Evolutionary conservation across 2,797 vertebrate genomes (phyloP).

Genomic region (Lepus oiostolus): DNA sequence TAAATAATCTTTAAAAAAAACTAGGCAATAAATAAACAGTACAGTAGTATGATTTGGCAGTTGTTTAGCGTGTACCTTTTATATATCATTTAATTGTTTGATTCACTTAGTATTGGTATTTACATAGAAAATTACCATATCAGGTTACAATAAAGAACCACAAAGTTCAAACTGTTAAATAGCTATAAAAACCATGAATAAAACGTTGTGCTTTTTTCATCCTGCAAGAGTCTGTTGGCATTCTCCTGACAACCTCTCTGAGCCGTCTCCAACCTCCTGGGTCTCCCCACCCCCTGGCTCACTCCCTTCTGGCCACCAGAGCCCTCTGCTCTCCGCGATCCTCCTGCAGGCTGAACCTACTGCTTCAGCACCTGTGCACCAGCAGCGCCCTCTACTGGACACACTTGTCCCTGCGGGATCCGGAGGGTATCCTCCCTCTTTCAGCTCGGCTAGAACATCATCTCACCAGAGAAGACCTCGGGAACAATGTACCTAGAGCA

Average conservation of each 20-base stretch:
- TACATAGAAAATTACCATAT: slow-evolving; percentile 28
- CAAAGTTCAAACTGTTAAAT: not conserved
- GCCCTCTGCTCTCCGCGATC: not conserved
- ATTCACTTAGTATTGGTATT: slow-evolving; percentile 46
- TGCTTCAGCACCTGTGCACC: not conserved
- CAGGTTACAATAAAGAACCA: slow-evolving; percentile 15
- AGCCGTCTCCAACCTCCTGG: not conserved
- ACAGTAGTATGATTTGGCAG: not conserved
- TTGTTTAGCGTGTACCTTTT: slow-evolving; percentile 40
- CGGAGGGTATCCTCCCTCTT: not conserved
- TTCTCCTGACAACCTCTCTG: not conserved
- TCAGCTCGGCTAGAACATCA: not conserved
- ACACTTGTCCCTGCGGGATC: not conserved
- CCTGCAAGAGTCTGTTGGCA: not conserved
- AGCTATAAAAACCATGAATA: slow-evolving; percentile 43
- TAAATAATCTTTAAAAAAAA: not conserved
- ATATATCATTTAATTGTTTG: slow-evolving; percentile 48
- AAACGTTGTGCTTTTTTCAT: not conserved
- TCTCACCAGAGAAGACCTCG: not conserved
- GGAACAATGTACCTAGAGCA: not conserved
- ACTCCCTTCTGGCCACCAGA: not conserved
- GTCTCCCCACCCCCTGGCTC: not conserved
- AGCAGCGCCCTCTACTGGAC: slow-evolving; percentile 2
- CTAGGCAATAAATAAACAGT: slow-evolving; percentile 18
- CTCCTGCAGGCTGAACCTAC: not conserved